Evolutionary conservation across 2,797 vertebrate species (phyloP).

Genomic region (Schizothorax lantsangensis): DNA sequence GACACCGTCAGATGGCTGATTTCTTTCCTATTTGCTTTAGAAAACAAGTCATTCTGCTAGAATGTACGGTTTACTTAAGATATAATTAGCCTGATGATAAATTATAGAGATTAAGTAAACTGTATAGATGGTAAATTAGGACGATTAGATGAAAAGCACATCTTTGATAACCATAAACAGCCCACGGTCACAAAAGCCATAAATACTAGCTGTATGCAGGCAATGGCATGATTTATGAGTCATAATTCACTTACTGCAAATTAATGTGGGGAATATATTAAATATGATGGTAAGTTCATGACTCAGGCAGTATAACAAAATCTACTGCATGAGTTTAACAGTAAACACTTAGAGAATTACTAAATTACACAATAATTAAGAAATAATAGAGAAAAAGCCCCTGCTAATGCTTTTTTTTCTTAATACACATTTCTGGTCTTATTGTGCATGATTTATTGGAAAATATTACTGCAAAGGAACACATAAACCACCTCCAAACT

Average conservation of each 20-base stretch:
- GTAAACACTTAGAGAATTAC: background rate
- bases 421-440: background rate
- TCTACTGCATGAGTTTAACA: background rate
- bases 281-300: slow-evolving; percentile 12
- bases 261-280: slow-evolving; percentile 5
- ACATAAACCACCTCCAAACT: background rate
- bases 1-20: background rate
- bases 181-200: background rate
- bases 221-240: slow-evolving; percentile 10
- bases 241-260: slow-evolving; percentile 16
- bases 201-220: slow-evolving; percentile 10
- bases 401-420: background rate
- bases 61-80: background rate
- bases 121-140: background rate
- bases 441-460: background rate
- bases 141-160: background rate
- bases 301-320: background rate
- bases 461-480: background rate
- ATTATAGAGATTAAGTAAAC: background rate
- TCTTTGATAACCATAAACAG: slow-evolving; percentile 1
- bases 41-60: slow-evolving; percentile 1
- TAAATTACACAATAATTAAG: background rate
- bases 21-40: background rate
- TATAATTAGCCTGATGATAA: slow-evolving; percentile 7
- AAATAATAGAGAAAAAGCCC: background rate